These are phyloP conservation scores for Cygnus buccinator DNA, from an alignment of 2,113 vertebrate species.

Conservation along the genomic window DNA sequence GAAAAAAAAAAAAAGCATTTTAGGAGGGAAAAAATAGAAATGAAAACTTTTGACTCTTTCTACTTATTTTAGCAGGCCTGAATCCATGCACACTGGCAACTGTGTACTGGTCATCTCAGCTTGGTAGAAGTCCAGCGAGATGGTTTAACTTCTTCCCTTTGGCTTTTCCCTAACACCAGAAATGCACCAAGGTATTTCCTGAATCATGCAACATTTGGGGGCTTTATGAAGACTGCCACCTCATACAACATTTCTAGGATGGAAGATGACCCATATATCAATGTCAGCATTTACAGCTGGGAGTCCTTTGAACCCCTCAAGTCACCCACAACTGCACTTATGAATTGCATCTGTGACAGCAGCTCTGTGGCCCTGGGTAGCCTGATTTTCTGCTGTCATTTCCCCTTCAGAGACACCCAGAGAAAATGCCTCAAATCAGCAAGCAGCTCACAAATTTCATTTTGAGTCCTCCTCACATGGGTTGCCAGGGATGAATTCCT, in stretches of 20 bases:
- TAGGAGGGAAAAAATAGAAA: background rate
- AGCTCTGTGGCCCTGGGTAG: background rate
- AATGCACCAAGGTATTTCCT: background rate
- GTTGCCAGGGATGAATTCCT: background rate
- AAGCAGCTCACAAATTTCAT: background rate
- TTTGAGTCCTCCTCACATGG: background rate
- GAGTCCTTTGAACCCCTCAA: background rate
- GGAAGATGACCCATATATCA: background rate
- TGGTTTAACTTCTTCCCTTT: constrained; percentile 27
- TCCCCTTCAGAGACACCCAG: background rate
- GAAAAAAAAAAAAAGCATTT: background rate
- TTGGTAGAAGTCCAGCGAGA: constrained; percentile 24
- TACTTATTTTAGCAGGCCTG: background rate
- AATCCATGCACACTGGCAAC: background rate
- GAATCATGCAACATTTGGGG: background rate
- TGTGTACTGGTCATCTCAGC: background rate
- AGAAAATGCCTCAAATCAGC: background rate
- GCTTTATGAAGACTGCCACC: background rate
- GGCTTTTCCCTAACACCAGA: background rate
- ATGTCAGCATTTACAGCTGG: background rate
- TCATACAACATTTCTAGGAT: background rate
- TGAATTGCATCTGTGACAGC: background rate
- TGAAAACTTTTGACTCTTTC: background rate
- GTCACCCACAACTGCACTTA: background rate
- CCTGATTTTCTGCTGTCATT: background rate